phyloP scores from a whole-genome alignment of 2,797 vertebrate genomes.

The Tadarida brasiliensis region DNA sequence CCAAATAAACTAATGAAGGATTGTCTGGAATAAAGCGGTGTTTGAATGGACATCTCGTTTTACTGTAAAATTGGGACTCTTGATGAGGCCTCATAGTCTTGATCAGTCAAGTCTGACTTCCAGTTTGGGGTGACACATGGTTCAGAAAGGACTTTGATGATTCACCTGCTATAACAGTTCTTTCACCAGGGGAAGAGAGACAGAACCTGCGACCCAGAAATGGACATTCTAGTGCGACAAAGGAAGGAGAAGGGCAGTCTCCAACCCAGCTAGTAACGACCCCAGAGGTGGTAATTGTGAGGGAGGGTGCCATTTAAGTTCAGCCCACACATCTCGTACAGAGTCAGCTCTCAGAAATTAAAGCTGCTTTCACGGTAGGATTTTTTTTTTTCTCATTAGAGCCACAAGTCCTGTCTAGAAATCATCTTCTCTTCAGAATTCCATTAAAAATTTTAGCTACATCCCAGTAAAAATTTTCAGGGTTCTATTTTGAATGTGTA shows the following conservation, averaged over 20 bases:
- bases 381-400: background rate
- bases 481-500: background rate
- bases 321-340: background rate
- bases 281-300: background rate
- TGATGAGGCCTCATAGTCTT: background rate
- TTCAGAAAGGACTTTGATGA: background rate
- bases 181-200: background rate
- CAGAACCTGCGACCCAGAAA: background rate
- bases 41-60: background rate
- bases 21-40: constrained; percentile 42
- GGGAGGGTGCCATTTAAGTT: background rate
- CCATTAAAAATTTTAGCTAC: background rate
- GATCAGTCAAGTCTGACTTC: background rate
- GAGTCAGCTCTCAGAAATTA: background rate
- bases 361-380: background rate
- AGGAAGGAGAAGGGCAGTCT: background rate
- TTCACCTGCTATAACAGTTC: background rate
- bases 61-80: background rate
- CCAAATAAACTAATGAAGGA: background rate
- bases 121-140: background rate
- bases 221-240: background rate
- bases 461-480: background rate
- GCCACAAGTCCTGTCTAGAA: background rate
- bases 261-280: background rate
- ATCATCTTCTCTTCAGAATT: constrained; percentile 26